Evolutionary conservation across 2,888 invertebrate species (phyloP), one percentile per base, ranked within the genome.

Genomic region (Ichneumoninae sp.): DNA sequence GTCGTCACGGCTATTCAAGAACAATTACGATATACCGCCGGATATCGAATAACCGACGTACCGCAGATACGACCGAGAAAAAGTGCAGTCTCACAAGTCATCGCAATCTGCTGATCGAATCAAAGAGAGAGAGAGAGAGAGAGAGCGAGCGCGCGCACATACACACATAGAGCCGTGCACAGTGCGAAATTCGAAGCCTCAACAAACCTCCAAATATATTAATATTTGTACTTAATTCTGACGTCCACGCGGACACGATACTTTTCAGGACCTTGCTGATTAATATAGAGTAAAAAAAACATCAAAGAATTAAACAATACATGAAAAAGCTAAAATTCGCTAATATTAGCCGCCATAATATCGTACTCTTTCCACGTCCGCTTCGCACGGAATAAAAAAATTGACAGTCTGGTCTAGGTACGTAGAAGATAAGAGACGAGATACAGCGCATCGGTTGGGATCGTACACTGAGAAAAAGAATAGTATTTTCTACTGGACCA

Each of bases 11-110:
- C 19, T 57, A 70, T 84, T 78, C 74, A 69, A 70, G 84, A 84
- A 84, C 75, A 84, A 84, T 84, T 81, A 66, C 26, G 81, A 81
- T 78, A 57, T n/a, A n/a, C n/a, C n/a, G n/a, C n/a, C n/a, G n/a
- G n/a, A n/a, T n/a, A n/a, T n/a, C n/a, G n/a, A n/a, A n/a, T n/a
- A n/a, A n/a, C 81, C 81, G 69, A 74, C 22, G 60, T 30, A 68
- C 57, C 60, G 54, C 75, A 36, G 19, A 66, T 80, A 60, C 26
- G 80, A 73, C 76, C 74, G 74, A 71, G 68, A 47, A 68, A 81
- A 76, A 76, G 40, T 63, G 60, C 52, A 65, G 47, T 63, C 33
- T 73, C 40, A 40, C 54, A 73, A 40, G 66, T 57, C 30, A 44
- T 76, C 44, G 54, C 54, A 71, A 77, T 81, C 78, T 71, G 70